phyloP scores from a whole-genome alignment of 2,888 invertebrate species.

The Trichopoda pennipes region DNA sequence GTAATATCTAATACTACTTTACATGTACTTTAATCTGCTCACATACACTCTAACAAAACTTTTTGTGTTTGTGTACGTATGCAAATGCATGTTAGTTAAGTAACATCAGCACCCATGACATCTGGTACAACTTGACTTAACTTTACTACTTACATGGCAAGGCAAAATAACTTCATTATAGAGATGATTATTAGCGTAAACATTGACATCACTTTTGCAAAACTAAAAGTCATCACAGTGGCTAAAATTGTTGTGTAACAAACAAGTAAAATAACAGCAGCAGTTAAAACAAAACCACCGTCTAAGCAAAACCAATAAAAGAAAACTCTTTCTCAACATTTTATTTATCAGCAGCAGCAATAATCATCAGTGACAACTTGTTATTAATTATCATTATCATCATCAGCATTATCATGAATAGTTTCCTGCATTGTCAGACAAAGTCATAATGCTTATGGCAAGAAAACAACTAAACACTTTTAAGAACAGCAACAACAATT shows the following conservation, averaged over 20 bases:
- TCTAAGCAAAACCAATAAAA: too few relatives aligned
- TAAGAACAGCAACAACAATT: background rate
- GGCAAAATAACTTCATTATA: conserved; percentile 31
- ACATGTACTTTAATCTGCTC: conserved; percentile 3
- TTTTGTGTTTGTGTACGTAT: background rate
- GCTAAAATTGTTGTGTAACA: conserved; percentile 1
- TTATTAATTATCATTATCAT: conserved; percentile 12
- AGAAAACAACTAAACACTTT: background rate
- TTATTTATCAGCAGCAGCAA: too few relatives aligned
- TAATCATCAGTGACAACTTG: conserved; percentile 12
- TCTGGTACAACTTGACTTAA: conserved; percentile 40
- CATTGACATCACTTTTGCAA: background rate
- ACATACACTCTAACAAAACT: background rate
- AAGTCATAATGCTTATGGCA: background rate
- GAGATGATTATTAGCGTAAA: conserved; percentile 21
- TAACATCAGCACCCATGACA: conserved; percentile 37
- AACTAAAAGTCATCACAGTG: conserved; percentile 22
- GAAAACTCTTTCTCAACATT: too few relatives aligned
- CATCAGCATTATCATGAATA: background rate
- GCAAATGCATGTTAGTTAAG: conserved; percentile 36
- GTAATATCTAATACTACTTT: conserved; percentile 41
- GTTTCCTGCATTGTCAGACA: background rate
- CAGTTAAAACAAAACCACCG: background rate
- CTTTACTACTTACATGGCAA: conserved; percentile 26
- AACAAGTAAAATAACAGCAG: background rate